Conservation (phyloP, 2,888 invertebrate genomes). For the Rutpela maculata region DNA sequence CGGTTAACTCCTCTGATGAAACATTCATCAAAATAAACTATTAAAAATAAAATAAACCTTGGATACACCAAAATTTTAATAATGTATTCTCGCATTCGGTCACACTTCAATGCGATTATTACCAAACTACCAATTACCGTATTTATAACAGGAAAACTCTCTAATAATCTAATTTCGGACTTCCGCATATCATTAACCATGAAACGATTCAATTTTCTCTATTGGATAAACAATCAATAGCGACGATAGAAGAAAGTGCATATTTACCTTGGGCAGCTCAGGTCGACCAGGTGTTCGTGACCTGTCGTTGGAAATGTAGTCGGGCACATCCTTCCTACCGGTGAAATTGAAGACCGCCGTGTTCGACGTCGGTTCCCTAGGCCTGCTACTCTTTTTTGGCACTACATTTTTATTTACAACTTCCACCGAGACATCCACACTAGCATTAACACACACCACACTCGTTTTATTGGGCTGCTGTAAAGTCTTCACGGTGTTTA, state of each 20-base stretch:
- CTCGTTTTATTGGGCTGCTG: slow-evolving; percentile 65
- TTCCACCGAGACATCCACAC: slow-evolving; percentile 52
- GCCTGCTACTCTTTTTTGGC: slow-evolving; percentile 57
- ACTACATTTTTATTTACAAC: slow-evolving; percentile 61
- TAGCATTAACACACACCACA: slow-evolving; percentile 37
- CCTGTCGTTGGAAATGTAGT: slow-evolving; percentile 93
- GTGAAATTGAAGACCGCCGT: slow-evolving; percentile 88
- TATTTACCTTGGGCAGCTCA: slow-evolving; percentile 83
- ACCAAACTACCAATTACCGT: too few species aligned
- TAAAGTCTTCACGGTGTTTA: slow-evolving; percentile 79
- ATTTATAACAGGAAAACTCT: background rate
- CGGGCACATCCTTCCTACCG: slow-evolving; percentile 89
- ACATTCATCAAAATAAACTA: too few species aligned
- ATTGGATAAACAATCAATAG: background rate
- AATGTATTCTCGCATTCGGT: too few species aligned
- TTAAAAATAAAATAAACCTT: too few species aligned
- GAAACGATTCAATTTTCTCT: background rate
- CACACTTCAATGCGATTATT: too few species aligned
- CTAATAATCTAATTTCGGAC: background rate
- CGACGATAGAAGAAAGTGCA: slow-evolving; percentile 24
- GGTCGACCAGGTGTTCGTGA: slow-evolving; percentile 81
- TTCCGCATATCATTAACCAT: background rate
- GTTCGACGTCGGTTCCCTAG: slow-evolving; percentile 52
- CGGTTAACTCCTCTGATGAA: too few species aligned
- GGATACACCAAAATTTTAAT: too few species aligned